Base-by-base conservation (phyloP, 2,113 vertebrate genomes). In the Scatophagus argus region DNA sequence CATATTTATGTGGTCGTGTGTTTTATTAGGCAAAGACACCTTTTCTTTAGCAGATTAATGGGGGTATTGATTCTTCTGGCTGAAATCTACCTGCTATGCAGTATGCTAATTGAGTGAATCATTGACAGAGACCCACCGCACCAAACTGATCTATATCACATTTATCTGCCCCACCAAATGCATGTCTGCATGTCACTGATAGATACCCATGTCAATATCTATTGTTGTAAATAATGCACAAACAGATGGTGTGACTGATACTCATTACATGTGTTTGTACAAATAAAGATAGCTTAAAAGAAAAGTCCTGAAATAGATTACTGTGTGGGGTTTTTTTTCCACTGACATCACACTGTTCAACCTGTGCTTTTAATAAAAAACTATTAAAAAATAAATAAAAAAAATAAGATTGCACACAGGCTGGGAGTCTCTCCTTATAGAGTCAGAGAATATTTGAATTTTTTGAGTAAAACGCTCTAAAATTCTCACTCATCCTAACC, bases 31-130 rank as follows among this genome's bases (percentile, higher is more conserved):
- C 68, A 72, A 90, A 90, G 84, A 87, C 86, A 83, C 41, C 88
- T 90, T 88, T 93, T 93, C 83, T 86, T 78, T 55, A 66, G 44
- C 72, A 81, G 89, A 95, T 94, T 94, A 91, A 95, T 91, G 86
- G 80, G 34, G 4, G 62, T 86, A 94, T 93, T 54, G 92, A 94
- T 91, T 85, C 63, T 77, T 73, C 64, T 56, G 62, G 61, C 62
- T 46, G 77, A 83, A 87, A 82, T 88, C 88, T 88, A 92, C 86
- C 87, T 93, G 87, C 86, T 86, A 87, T 88, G 87, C 87, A 88
- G 62, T 92, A 94, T 94, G 93, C 90, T 94, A 95, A 95, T 94
- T 88, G 90, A 87, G 79, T 87, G 82, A 93, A 89, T 93, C 89
- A 92, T 77, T 80, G 86, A 89, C 89, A 92, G 89, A 89, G 81